Evolutionary conservation across 2,888 invertebrate genomes (phyloP), one percentile per base, ranked within the genome.

Genomic region (Drosophila barbarae): DNA sequence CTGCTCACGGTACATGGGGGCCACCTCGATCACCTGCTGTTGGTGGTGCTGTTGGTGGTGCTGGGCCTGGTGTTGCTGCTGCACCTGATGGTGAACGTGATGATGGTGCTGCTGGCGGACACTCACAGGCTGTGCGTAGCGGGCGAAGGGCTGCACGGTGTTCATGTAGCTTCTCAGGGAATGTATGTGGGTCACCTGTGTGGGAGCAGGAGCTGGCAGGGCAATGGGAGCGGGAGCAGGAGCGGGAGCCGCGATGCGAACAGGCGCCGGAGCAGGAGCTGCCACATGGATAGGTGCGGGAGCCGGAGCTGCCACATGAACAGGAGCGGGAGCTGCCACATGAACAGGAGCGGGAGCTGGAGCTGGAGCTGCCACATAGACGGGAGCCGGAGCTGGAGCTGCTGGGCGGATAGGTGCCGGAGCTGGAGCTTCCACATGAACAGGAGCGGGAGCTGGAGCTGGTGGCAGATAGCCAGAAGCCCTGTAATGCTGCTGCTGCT

Each of bases 161-260:
- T 70, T 78, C 88, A 87, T 86, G 42, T 82, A 87, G 59, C 84
- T 87, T 32, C 79, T 73, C 13, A 88, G 73, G 7, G 82, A 76
- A 55, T 85, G 76, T 28, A 87, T 70, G 42, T 74, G 61, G 12
- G 73, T 66, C 35, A 75, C 76, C 18, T 80, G 83, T 3, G 84
- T 73, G 51, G 84, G 68, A 6, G 47, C 30, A 6, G 72, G 69
- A 9, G 78, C 68, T 1, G 70, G 64, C 64, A 63, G 61, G 15
- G 65, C 36, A 44, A 64, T 38, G 4, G 73, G 67, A 12, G 54
- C 46, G 2, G n/a, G n/a, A 18, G 18, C 18, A 18, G 68, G 63
- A 26, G 42, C 42, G 6, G 64, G 36, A 12, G 34, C 57, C 10
- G 32, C 18, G 26, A 53, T 35, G 12, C 49, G 64, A 7, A 50